Conservation (phyloP, 2,113 vertebrate species). For the Coptodon rendalli region DNA sequence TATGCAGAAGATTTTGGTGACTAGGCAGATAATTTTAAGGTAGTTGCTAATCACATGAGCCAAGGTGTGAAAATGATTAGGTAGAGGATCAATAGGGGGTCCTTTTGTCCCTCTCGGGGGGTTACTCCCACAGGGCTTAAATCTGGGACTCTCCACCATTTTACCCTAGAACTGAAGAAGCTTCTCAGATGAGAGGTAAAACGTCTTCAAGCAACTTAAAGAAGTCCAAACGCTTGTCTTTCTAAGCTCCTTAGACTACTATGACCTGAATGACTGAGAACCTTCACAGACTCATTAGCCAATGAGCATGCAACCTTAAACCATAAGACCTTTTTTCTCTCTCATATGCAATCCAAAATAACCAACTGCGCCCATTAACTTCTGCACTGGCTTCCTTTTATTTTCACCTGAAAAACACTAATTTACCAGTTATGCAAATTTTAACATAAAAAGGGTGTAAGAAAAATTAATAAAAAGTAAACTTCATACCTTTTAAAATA, state of each 20-base stretch:
- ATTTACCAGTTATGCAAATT: neutral
- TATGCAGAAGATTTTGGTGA: neutral
- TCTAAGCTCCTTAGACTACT: neutral
- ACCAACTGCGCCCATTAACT: neutral
- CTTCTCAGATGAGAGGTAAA: too few relatives aligned
- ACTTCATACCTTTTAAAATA: neutral
- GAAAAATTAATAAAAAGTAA: neutral
- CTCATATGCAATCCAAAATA: neutral
- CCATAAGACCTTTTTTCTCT: neutral
- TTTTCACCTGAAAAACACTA: neutral
- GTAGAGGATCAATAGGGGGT: too few relatives aligned
- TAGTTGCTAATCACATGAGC: neutral
- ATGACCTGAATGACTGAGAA: neutral
- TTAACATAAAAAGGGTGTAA: neutral
- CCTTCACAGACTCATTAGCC: neutral
- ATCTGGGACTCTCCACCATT: too few relatives aligned
- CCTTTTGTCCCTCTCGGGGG: too few relatives aligned
- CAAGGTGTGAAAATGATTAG: too few relatives aligned
- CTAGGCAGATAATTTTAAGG: neutral
- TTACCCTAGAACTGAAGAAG: too few relatives aligned
- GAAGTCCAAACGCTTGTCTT: too few relatives aligned
- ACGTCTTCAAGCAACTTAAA: too few relatives aligned
- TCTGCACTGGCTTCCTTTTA: neutral
- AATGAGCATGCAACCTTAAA: neutral
- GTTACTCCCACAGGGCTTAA: too few relatives aligned